Evolutionary conservation across 2,797 vertebrate genomes (phyloP).

Genomic region (Neosilurus mollespiculum): DNA sequence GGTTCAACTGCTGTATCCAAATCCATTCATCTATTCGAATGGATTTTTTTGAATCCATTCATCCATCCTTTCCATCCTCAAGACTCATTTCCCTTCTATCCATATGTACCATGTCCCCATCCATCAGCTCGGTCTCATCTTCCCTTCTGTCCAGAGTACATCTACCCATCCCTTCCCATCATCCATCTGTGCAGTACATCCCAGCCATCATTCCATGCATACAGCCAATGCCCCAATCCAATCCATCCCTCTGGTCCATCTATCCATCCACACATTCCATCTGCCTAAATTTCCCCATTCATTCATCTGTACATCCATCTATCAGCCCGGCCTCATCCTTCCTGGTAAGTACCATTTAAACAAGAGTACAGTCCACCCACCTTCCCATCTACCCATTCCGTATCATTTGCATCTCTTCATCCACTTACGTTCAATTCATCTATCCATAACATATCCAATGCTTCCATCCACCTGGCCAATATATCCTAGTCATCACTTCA

Average conservation of each 20-base stretch:
- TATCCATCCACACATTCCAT: background rate
- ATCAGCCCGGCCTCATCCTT: too few relatives aligned
- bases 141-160: too few relatives aligned
- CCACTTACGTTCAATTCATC: background rate
- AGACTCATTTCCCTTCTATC: background rate
- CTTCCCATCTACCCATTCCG: too few relatives aligned
- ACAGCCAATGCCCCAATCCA: background rate
- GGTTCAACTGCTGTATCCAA: background rate
- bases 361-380: too few relatives aligned
- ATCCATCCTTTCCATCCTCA: background rate
- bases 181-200: too few relatives aligned
- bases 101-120: background rate
- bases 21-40: background rate
- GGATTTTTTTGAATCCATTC: background rate
- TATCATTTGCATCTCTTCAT: background rate
- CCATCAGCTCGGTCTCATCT: background rate
- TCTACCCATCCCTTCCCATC: too few relatives aligned
- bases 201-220: background rate
- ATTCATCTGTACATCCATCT: background rate
- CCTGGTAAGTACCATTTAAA: too few relatives aligned
- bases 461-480: background rate
- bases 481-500: background rate
- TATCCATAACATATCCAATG: background rate
- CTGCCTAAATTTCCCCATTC: background rate
- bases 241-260: too few relatives aligned